phyloP scores from a whole-genome alignment of 1,140 invertebrate species.

The Aricia agestis region DNA sequence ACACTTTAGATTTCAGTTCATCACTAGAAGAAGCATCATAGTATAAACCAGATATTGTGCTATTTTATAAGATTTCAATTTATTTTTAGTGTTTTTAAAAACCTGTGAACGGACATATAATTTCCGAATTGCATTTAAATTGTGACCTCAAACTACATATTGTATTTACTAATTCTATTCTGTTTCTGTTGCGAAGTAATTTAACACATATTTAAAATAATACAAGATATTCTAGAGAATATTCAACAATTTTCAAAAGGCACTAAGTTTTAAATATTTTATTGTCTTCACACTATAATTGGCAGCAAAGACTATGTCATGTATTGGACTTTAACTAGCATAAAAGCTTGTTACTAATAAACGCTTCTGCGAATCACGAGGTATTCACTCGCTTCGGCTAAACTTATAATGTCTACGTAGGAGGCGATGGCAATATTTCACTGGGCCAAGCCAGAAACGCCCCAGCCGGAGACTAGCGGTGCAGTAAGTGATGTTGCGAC shows the following conservation, averaged over 20 bases:
- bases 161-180: not conserved
- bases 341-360: slow-evolving; percentile 11
- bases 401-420: slow-evolving; percentile 56
- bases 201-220: not conserved
- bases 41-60: not conserved
- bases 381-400: slow-evolving; percentile 50
- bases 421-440: slow-evolving; percentile 72
- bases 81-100: not conserved
- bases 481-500: slow-evolving; percentile 67
- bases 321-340: not conserved
- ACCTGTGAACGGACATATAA: not conserved
- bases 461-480: slow-evolving; percentile 64
- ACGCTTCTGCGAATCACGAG: slow-evolving; percentile 38
- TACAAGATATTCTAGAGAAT: not conserved
- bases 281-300: not conserved
- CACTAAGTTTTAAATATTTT: not conserved
- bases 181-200: not conserved
- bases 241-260: not conserved
- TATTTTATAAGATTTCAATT: not conserved
- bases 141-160: not conserved
- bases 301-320: not conserved
- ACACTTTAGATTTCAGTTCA: not conserved
- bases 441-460: slow-evolving; percentile 61
- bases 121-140: not conserved
- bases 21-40: not conserved